Conservation (phyloP, 2,113 vertebrate genomes). For the Perccottus glenii region DNA sequence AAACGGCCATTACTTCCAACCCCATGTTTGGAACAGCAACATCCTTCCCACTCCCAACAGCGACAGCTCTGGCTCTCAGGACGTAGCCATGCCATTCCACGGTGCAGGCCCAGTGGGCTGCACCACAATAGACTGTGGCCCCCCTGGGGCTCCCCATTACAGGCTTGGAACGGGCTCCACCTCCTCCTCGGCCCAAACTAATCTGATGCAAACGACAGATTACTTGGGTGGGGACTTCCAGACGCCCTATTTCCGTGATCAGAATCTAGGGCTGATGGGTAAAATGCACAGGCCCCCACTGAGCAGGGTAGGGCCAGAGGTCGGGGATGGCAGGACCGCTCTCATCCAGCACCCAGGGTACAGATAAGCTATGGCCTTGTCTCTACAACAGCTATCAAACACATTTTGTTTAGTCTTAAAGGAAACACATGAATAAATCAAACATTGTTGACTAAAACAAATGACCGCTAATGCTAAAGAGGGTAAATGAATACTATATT, state of each 20-base stretch:
- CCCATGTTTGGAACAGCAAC: conserved; percentile 91
- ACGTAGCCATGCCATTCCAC: conserved; percentile 92
- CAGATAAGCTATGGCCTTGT: conserved; percentile 92
- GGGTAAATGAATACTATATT: conserved; percentile 75
- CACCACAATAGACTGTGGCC: conserved; percentile 87
- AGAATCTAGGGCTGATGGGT: conserved; percentile 92
- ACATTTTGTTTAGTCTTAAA: conserved; percentile 80
- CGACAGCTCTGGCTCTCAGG: conserved; percentile 98
- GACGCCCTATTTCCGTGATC: conserved; percentile 97
- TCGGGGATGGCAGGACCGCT: conserved; percentile 88
- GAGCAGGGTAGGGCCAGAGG: conserved; percentile 87
- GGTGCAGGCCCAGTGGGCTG: conserved; percentile 84
- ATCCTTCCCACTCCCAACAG: conserved; percentile 98
- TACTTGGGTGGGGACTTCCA: conserved; percentile 97
- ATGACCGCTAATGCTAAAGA: conserved; percentile 72
- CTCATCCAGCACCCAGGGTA: conserved; percentile 98
- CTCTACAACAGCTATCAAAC: conserved; percentile 71
- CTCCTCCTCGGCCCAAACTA: conserved; percentile 86
- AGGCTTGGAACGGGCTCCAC: conserved; percentile 84
- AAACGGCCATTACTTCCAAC: conserved; percentile 96
- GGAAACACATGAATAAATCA: conserved; percentile 64
- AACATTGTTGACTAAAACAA: conserved; percentile 70
- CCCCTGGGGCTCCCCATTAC: conserved; percentile 86
- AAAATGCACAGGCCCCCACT: conserved; percentile 94
- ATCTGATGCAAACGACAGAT: conserved; percentile 96